Conservation (phyloP, 2,888 invertebrate species). For the Aromia moschata region DNA sequence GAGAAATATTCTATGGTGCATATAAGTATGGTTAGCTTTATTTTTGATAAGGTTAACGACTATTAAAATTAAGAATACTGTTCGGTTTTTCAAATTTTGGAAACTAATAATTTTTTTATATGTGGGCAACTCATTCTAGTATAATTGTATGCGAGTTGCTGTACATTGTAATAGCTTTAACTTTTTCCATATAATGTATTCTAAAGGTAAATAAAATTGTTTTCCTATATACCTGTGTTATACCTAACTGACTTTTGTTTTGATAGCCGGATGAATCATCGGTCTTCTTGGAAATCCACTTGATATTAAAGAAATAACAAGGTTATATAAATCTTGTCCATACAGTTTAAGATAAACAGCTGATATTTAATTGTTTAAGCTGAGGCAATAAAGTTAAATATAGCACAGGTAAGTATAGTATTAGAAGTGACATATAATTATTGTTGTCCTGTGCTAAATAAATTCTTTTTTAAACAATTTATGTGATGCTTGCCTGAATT, state of each 20-base stretch:
- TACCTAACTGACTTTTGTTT: conserved; percentile 6
- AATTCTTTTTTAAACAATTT: too few species aligned
- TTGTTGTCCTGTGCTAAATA: too few species aligned
- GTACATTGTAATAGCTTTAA: conserved; percentile 57
- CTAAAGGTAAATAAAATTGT: conserved; percentile 56
- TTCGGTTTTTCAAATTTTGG: conserved; percentile 30
- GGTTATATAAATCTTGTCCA: not conserved
- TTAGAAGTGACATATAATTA: too few species aligned
- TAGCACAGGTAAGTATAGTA: conserved; percentile 1
- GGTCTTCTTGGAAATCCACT: not conserved
- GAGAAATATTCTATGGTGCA: conserved; percentile 29
- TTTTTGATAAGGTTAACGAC: conserved; percentile 26
- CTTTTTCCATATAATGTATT: conserved; percentile 57
- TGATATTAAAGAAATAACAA: not conserved
- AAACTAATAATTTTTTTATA: conserved; percentile 32
- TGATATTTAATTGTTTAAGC: not conserved
- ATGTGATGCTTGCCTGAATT: too few species aligned
- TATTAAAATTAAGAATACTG: conserved; percentile 31
- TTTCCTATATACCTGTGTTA: conserved; percentile 51
- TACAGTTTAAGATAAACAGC: conserved; percentile 5
- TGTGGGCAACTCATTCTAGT: conserved; percentile 47
- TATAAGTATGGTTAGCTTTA: conserved; percentile 26
- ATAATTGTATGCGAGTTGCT: conserved; percentile 52
- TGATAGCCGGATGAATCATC: not conserved
- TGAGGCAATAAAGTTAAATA: not conserved